Percentiles rank a stretch among this genome's conserved stretches.
Evolutionary conservation across 2,797 vertebrate genomes (phyloP).

Genomic region (Sebastes hubbsi): DNA sequence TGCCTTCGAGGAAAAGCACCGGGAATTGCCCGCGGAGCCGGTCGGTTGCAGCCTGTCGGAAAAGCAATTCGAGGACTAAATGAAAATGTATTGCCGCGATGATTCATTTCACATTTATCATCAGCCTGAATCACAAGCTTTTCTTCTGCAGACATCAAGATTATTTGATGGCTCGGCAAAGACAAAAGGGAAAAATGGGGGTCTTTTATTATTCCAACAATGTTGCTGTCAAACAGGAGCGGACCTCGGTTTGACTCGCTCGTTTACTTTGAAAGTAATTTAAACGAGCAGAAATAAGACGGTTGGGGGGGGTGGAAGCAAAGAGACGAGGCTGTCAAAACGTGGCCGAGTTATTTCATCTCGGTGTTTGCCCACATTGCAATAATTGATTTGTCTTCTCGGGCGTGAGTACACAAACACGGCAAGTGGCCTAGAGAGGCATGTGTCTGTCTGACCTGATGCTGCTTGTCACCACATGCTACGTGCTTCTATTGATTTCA

Average conservation of each 20-base stretch:
- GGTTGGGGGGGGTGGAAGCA: background rate
- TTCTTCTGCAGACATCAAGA: constrained; percentile 32
- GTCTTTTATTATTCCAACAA: constrained; percentile 56
- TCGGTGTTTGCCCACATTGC: constrained; percentile 44
- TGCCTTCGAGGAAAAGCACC: constrained; percentile 5
- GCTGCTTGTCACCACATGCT: constrained; percentile 6
- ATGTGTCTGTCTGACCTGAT: constrained; percentile 23
- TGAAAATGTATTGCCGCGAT: constrained; percentile 41
- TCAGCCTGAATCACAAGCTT: constrained; percentile 40
- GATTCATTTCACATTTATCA: constrained; percentile 59
- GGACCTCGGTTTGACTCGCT: constrained; percentile 19
- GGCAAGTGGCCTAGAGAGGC: constrained; percentile 34
- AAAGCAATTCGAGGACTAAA: constrained; percentile 44
- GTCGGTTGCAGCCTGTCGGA: background rate
- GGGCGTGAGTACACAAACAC: constrained; percentile 17
- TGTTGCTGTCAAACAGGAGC: constrained; percentile 43
- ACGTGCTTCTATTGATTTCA: constrained; percentile 2
- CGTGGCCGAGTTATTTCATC: constrained; percentile 54
- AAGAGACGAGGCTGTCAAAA: constrained; percentile 32
- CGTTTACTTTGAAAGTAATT: constrained; percentile 42
- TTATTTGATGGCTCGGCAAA: constrained; percentile 47
- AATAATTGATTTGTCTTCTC: constrained; percentile 67
- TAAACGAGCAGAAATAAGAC: constrained; percentile 54
- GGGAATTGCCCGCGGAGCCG: background rate
- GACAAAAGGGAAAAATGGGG: constrained; percentile 44